phyloP scores from a whole-genome alignment of 2,113 vertebrate species.

The Zosterops pallidus region DNA sequence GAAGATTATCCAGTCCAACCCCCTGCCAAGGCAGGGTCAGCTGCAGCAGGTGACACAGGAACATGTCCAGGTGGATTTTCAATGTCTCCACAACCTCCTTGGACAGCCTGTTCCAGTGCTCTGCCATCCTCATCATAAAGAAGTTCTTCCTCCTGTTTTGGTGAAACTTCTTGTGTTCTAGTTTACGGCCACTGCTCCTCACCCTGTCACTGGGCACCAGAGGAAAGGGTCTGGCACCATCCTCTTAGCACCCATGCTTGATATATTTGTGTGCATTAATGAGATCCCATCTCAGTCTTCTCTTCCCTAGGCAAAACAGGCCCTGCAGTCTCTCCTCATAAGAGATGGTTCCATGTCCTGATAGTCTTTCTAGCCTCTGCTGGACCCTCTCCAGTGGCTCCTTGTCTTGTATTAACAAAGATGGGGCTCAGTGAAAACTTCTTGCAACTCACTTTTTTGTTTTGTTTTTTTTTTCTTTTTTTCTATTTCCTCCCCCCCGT shows the following conservation, averaged over 20 bases:
- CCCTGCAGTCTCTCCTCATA: neutral
- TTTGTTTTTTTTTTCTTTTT: neutral
- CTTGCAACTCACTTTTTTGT: neutral
- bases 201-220: fast-evolving
- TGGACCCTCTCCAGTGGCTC: neutral
- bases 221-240: neutral
- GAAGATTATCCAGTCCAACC: neutral
- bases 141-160: neutral
- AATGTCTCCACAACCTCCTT: neutral
- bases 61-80: neutral
- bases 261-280: neutral
- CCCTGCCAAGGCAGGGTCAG: neutral
- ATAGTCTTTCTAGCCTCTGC: neutral
- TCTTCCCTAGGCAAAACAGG: neutral
- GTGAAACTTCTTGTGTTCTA: neutral
- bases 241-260: no score
- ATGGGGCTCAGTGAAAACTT: neutral
- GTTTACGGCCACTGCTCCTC: neutral
- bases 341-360: neutral
- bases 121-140: neutral
- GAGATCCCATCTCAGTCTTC: neutral
- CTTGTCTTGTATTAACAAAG: neutral
- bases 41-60: neutral
- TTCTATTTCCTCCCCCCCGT: fast-evolving
- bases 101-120: neutral